phyloP scores from a whole-genome alignment of 2,797 vertebrate genomes.

The Enteromius afrohamiltoni region DNA sequence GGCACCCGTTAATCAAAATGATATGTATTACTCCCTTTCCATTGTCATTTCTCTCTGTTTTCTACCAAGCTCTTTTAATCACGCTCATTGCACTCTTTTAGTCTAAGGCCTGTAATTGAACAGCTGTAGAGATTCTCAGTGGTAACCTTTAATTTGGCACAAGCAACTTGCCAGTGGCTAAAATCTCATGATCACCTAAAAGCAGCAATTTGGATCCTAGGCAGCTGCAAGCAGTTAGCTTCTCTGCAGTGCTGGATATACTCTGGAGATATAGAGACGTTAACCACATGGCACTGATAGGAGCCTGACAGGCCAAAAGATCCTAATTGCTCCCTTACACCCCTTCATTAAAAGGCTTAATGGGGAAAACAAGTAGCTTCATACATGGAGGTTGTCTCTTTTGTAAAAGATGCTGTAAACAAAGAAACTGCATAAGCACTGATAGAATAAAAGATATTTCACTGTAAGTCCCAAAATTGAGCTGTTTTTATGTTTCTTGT shows the following conservation, averaged over 20 bases:
- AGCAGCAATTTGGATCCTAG: conserved; percentile 76
- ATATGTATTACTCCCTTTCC: conserved; percentile 1
- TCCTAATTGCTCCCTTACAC: conserved; percentile 60
- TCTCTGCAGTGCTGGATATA: conserved; percentile 68
- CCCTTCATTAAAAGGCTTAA: conserved; percentile 63
- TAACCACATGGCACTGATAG: conserved; percentile 48
- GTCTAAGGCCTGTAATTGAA: conserved; percentile 65
- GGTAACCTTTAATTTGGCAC: conserved; percentile 78
- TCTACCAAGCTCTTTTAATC: conserved; percentile 26
- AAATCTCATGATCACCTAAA: conserved; percentile 63
- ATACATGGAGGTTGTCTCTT: conserved; percentile 31
- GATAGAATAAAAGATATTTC: conserved; percentile 5
- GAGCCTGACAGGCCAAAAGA: conserved; percentile 59
- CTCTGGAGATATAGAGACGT: conserved; percentile 45
- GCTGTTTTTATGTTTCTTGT: conserved; percentile 10
- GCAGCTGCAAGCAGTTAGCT: conserved; percentile 79
- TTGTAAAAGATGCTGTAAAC: conserved; percentile 11
- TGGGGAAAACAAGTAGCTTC: conserved; percentile 58
- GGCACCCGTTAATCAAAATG: conserved; percentile 17
- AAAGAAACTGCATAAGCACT: conserved; percentile 19
- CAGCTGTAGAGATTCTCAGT: conserved; percentile 57
- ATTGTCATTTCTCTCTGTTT: conserved; percentile 18
- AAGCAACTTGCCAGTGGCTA: conserved; percentile 65
- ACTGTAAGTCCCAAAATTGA: neutral
- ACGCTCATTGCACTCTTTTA: conserved; percentile 3